Conservation (phyloP, 2,113 vertebrate genomes). For the Collichthys lucidus region DNA sequence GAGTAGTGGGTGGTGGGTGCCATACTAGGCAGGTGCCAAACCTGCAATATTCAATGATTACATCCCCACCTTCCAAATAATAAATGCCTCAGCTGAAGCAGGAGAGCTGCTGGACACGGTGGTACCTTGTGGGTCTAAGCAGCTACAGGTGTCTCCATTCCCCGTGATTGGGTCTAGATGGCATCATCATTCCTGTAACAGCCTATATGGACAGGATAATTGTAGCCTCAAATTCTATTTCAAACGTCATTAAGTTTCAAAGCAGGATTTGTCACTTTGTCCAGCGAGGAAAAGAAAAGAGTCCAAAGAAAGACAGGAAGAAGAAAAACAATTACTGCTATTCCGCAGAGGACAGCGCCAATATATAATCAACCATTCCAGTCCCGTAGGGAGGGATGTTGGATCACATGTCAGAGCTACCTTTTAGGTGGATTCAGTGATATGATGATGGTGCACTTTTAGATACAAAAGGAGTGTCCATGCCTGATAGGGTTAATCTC, state of each 20-base stretch:
- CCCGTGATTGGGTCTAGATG: conserved; percentile 73
- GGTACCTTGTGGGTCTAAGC: conserved; percentile 29
- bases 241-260: conserved; percentile 85
- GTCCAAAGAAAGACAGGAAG: conserved; percentile 29
- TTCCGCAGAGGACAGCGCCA: conserved; percentile 54
- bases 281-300: conserved; percentile 56
- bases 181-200: conserved; percentile 76
- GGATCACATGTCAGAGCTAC: conserved; percentile 34
- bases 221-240: conserved; percentile 80
- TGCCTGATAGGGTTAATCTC: conserved; percentile 75
- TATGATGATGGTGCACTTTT: conserved; percentile 51
- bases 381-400: conserved; percentile 8
- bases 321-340: conserved; percentile 60
- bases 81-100: not conserved
- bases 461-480: conserved; percentile 41
- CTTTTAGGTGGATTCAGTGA: conserved; percentile 53
- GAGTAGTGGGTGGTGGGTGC: not conserved
- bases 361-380: conserved; percentile 72
- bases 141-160: conserved; percentile 66
- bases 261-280: conserved; percentile 78
- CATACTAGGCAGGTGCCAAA: conserved; percentile 14
- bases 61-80: conserved; percentile 26
- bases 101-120: not conserved
- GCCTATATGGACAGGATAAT: conserved; percentile 76
- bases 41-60: conserved; percentile 18